Conservation (phyloP, 2,888 invertebrate genomes). For the Nudaria mundana region DNA sequence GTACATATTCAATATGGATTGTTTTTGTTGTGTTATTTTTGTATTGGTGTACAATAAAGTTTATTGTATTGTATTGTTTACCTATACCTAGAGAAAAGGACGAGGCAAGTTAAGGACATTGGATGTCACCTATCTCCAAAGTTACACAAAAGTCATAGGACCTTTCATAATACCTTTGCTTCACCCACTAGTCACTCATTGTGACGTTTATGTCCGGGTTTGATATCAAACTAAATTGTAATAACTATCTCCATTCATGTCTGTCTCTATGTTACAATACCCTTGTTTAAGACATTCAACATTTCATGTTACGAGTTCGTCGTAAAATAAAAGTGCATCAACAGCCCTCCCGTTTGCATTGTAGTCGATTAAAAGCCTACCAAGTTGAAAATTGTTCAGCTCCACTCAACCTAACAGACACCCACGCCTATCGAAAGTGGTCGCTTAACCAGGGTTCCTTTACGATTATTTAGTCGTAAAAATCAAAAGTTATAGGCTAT, state of each 20-base stretch:
- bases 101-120: no score
- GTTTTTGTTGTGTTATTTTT: no score
- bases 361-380: constrained; percentile 68
- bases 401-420: constrained; percentile 22
- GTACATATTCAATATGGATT: no score
- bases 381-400: constrained; percentile 41
- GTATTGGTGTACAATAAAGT: no score
- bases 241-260: constrained; percentile 38
- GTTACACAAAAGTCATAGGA: no score
- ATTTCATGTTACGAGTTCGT: constrained; percentile 77
- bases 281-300: constrained; percentile 76
- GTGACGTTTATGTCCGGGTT: no score
- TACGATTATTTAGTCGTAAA: constrained; percentile 83
- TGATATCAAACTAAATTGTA: no score
- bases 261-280: constrained; percentile 44
- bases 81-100: no score
- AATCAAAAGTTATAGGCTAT: constrained; percentile 82
- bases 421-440: constrained; percentile 46
- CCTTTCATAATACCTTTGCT: no score
- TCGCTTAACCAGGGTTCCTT: constrained; percentile 70
- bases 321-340: constrained; percentile 81
- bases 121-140: no score
- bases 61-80: no score
- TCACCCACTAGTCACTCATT: no score
- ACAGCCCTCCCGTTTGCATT: constrained; percentile 74